Percentiles rank a stretch among this genome's conserved stretches.
Conservation (phyloP, 2,888 invertebrate species). For the Leucophenga montana region DNA sequence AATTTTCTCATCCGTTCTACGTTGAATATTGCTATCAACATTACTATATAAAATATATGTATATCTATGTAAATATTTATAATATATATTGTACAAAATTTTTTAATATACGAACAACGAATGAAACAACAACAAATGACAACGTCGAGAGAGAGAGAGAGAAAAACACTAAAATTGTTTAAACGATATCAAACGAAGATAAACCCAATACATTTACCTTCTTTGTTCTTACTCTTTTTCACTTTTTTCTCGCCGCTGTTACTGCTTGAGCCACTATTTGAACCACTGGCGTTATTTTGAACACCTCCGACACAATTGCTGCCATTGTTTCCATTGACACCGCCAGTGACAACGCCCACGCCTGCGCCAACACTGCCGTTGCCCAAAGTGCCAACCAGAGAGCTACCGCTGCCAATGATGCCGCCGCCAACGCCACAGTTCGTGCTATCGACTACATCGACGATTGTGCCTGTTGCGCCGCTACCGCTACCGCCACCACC, state of each 20-base stretch:
- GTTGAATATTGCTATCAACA: too few relatives aligned
- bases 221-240: conserved; percentile 74
- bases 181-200: conserved; percentile 58
- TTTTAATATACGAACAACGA: neutral
- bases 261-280: conserved; percentile 54
- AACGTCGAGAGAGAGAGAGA: conserved; percentile 38
- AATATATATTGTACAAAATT: conserved; percentile 9
- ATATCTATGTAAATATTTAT: neutral
- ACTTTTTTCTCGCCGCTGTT: conserved; percentile 72
- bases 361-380: conserved; percentile 17
- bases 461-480: neutral
- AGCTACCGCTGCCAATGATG: conserved; percentile 7
- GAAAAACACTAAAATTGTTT: conserved; percentile 59
- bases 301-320: conserved; percentile 24
- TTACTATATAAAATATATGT: neutral
- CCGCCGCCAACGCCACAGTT: neutral
- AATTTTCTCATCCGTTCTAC: too few relatives aligned
- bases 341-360: conserved; percentile 26
- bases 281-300: conserved; percentile 29
- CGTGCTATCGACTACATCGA: neutral
- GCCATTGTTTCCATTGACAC: conserved; percentile 43
- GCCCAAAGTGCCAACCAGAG: neutral
- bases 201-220: conserved; percentile 73
- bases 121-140: conserved; percentile 35
- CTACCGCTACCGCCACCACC: conserved; percentile 3